Conservation (phyloP, 2,888 invertebrate genomes). For the Smittia sp. region DNA sequence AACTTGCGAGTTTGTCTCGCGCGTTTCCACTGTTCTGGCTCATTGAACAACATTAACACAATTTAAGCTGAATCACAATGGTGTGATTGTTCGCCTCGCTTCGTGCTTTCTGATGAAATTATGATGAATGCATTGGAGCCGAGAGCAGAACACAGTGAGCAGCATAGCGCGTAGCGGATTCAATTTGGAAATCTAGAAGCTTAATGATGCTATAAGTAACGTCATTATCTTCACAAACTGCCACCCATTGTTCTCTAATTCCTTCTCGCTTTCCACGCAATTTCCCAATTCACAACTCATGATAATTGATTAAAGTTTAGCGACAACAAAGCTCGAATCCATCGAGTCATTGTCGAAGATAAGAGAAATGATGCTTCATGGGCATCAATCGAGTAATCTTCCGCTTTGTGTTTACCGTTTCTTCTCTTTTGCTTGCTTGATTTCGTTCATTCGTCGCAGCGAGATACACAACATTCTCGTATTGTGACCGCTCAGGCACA, state of each 20-base stretch:
- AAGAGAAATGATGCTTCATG: background rate
- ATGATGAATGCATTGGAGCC: conserved; percentile 17
- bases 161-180: conserved; percentile 2
- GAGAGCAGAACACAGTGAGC: background rate
- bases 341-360: background rate
- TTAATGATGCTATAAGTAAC: background rate
- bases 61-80: background rate
- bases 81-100: background rate
- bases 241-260: background rate
- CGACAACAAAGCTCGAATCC: background rate
- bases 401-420: conserved; percentile 8
- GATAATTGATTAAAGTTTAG: conserved; percentile 5
- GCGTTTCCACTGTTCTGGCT: background rate
- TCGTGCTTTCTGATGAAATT: background rate
- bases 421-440: background rate
- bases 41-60: conserved; percentile 22
- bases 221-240: background rate
- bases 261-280: background rate
- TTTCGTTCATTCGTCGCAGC: background rate
- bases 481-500: background rate
- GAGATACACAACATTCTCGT: background rate
- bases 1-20: conserved; percentile 9
- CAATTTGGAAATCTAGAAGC: conserved; percentile 1
- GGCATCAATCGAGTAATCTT: conserved; percentile 9
- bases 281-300: background rate